phyloP scores from a whole-genome alignment of 2,888 invertebrate genomes.

The Tetranychus truncatus region DNA sequence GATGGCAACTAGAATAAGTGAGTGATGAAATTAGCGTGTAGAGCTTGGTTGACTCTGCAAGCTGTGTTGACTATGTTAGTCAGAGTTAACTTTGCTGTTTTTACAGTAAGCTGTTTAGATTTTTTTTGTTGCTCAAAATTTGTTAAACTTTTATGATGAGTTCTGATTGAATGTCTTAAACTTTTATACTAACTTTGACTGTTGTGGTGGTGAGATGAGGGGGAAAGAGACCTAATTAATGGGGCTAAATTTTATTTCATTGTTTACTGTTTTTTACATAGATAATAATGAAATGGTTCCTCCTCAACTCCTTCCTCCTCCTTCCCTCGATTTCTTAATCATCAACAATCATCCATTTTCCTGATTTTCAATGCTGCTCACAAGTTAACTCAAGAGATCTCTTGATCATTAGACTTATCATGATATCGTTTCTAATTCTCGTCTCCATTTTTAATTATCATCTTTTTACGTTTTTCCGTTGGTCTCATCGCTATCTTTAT shows the following conservation, averaged over 20 bases:
- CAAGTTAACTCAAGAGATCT: not conserved
- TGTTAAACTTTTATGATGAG: too few species aligned
- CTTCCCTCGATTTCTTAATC: not conserved
- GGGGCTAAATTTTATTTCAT: not conserved
- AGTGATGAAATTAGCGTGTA: too few species aligned
- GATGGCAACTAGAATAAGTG: too few species aligned
- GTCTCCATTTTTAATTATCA: not conserved
- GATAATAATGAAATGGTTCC: not conserved
- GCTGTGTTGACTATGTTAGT: too few species aligned
- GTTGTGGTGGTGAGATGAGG: not conserved
- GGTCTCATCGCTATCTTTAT: constrained; percentile 2
- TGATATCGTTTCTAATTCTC: not conserved
- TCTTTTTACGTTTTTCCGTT: not conserved
- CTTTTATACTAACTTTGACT: too few species aligned
- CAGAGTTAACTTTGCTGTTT: too few species aligned
- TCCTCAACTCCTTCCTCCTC: constrained; percentile 1
- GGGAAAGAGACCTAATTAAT: not conserved
- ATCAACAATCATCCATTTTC: not conserved
- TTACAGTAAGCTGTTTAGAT: too few species aligned
- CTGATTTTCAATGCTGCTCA: not conserved
- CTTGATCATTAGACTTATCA: not conserved
- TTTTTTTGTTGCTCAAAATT: too few species aligned
- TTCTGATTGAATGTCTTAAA: too few species aligned
- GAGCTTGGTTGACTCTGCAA: too few species aligned
- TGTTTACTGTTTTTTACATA: not conserved